phyloP scores from a whole-genome alignment of 2,888 invertebrate genomes.

The Agrochola macilenta region DNA sequence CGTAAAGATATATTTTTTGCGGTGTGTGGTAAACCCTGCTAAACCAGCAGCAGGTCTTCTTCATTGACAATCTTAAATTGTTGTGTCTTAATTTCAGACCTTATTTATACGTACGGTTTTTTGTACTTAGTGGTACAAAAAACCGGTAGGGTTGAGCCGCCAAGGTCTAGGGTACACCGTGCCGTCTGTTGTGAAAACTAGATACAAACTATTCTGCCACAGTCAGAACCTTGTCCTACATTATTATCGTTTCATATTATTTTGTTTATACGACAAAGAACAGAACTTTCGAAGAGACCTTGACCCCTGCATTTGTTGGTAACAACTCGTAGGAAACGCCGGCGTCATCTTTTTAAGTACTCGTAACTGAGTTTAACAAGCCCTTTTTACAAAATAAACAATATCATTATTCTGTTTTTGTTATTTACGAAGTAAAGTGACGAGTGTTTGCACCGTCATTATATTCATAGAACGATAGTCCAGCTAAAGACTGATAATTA shows the following conservation, averaged over 20 bases:
- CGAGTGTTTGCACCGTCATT: not conserved
- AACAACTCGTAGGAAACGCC: constrained; percentile 10
- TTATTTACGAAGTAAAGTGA: constrained; percentile 4
- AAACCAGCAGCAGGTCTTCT: not conserved
- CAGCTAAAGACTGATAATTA: not conserved
- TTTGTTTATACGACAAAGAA: constrained; percentile 17
- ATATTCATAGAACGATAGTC: not conserved
- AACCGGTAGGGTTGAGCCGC: not conserved
- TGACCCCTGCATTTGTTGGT: constrained; percentile 36
- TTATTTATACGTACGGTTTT: no score
- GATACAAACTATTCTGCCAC: constrained; percentile 1
- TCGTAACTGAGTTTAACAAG: constrained; percentile 11
- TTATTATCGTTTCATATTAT: not conserved
- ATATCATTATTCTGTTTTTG: constrained; percentile 22
- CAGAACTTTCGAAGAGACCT: constrained; percentile 2
- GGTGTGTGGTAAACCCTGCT: not conserved
- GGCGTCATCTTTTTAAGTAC: constrained; percentile 27
- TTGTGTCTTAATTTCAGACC: not conserved
- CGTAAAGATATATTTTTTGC: not conserved
- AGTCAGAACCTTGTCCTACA: not conserved
- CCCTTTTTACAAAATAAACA: constrained; percentile 39
- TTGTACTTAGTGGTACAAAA: no score
- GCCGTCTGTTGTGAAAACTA: not conserved
- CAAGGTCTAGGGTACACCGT: no score
- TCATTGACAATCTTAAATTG: not conserved